These are phyloP conservation scores for Lamprologus tigripictilis DNA, from an alignment of 2,113 vertebrate species.

Conservation along the genomic window DNA sequence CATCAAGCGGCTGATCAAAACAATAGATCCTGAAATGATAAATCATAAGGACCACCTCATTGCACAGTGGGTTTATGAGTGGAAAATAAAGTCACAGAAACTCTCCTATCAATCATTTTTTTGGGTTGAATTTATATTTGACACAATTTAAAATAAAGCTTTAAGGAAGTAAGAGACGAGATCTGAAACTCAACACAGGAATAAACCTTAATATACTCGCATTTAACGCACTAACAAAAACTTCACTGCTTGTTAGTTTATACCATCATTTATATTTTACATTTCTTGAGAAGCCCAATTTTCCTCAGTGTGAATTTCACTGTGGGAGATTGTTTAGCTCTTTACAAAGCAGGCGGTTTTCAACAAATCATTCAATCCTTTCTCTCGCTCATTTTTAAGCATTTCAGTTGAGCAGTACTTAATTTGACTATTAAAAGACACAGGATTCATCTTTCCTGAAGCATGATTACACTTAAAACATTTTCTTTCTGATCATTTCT, in stretches of 20 bases:
- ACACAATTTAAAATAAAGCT: neutral
- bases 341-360: neutral
- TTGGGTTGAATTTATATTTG: neutral
- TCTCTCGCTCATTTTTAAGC: neutral
- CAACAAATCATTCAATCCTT: neutral
- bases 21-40: neutral
- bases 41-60: neutral
- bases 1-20: neutral
- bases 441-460: neutral
- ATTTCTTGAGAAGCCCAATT: neutral
- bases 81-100: neutral
- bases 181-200: neutral
- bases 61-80: neutral
- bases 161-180: neutral
- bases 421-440: neutral
- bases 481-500: neutral
- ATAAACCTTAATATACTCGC: neutral
- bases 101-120: neutral
- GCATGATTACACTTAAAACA: neutral
- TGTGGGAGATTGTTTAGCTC: neutral
- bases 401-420: neutral
- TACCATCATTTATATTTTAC: conserved; percentile 2
- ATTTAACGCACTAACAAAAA: neutral
- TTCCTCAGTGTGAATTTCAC: neutral
- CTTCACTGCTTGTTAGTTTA: neutral